Percentiles rank a stretch among this genome's conserved stretches.
Conservation (phyloP, 2,113 vertebrate species). For the Aldabrachelys gigantea region DNA sequence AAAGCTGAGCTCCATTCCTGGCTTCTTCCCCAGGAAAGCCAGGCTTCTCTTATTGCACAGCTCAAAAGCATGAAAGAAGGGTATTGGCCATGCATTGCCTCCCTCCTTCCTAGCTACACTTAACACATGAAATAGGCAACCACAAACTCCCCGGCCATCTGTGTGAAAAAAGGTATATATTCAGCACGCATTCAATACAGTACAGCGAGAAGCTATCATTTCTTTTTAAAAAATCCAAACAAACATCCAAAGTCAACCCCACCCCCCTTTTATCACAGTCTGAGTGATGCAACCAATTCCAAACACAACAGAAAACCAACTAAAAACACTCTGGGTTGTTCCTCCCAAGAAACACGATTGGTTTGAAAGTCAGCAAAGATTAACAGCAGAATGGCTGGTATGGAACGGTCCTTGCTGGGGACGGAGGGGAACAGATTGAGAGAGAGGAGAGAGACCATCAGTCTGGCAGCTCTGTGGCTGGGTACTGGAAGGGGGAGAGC, state of each 20-base stretch:
- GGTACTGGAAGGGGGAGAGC: background rate
- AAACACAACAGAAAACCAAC: background rate
- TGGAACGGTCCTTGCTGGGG: background rate
- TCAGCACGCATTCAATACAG: slow-evolving; percentile 66
- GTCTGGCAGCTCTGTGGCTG: background rate
- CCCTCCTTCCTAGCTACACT: background rate
- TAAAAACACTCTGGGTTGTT: background rate
- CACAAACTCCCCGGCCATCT: slow-evolving; percentile 64
- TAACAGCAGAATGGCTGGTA: background rate
- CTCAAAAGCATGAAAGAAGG: background rate
- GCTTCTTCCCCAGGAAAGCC: rapidly evolving
- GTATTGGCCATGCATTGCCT: background rate
- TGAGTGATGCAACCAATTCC: background rate
- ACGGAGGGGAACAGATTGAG: background rate
- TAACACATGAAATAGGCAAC: slow-evolving; percentile 26
- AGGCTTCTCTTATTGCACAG: background rate
- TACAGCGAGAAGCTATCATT: slow-evolving; percentile 57
- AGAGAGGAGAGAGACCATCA: too few species aligned
- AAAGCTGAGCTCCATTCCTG: background rate
- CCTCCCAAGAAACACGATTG: background rate
- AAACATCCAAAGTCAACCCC: slow-evolving; percentile 12
- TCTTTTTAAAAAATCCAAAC: slow-evolving; percentile 15
- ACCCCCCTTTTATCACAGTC: background rate
- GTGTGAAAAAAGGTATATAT: slow-evolving; percentile 64
- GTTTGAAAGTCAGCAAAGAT: background rate